Conservation (phyloP, 2,797 vertebrate species). For the Propithecus perrieri region DNA sequence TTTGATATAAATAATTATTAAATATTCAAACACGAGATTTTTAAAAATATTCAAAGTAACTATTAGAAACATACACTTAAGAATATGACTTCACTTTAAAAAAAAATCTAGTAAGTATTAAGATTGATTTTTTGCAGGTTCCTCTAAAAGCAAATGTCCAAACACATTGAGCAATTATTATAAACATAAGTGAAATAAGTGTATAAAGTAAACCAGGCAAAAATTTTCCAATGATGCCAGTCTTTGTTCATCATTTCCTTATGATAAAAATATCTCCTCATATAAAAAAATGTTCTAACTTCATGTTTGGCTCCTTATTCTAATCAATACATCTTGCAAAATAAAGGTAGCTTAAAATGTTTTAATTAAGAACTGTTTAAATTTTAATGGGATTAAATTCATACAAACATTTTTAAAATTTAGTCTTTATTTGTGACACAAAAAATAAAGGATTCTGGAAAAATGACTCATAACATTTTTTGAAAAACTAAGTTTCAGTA, state of each 20-base stretch:
- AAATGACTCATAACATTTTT: not conserved
- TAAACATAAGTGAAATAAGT: not conserved
- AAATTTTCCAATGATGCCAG: not conserved
- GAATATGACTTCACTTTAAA: not conserved
- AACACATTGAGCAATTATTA: not conserved
- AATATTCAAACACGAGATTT: not conserved
- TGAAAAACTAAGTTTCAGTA: not conserved
- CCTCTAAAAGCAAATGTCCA: not conserved
- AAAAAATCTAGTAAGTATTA: not conserved
- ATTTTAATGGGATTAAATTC: not conserved
- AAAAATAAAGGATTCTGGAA: not conserved
- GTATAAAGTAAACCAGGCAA: not conserved
- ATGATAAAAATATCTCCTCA: constrained; percentile 2
- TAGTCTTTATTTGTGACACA: not conserved
- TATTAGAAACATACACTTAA: constrained; percentile 20
- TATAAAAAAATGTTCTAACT: not conserved
- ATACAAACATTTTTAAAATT: not conserved
- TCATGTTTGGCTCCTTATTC: not conserved
- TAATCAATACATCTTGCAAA: not conserved
- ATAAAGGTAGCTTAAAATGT: not conserved
- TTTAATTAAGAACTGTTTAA: not conserved
- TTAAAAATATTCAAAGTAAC: not conserved
- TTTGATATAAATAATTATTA: not conserved
- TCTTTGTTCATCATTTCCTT: not conserved
- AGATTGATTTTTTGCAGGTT: not conserved